Conservation (phyloP, 2,113 vertebrate species). For the Oryzias melastigma region DNA sequence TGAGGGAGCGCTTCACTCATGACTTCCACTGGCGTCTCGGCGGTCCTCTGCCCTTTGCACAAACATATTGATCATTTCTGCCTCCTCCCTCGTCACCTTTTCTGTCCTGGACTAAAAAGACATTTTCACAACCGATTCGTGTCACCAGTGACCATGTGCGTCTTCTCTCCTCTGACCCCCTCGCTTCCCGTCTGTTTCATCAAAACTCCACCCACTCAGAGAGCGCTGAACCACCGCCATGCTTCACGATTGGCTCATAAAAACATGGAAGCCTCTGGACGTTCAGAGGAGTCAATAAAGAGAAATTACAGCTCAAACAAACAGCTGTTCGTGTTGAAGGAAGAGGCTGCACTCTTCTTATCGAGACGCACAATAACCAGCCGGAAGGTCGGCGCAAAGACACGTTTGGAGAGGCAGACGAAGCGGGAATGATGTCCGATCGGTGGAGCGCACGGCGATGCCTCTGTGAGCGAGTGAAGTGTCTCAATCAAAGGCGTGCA, state of each 20-base stretch:
- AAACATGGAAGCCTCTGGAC: conserved; percentile 46
- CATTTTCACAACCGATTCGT: conserved; percentile 52
- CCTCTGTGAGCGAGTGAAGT: conserved; percentile 37
- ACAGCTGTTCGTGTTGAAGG: neutral
- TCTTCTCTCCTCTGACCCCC: conserved; percentile 34
- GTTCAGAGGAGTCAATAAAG: conserved; percentile 69
- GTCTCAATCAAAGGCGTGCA: conserved; percentile 48
- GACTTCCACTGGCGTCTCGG: conserved; percentile 63
- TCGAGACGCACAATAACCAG: conserved; percentile 52
- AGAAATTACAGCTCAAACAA: conserved; percentile 51
- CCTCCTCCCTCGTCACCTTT: conserved; percentile 64
- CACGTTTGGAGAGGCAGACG: conserved; percentile 42
- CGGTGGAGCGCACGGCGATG: conserved; percentile 22
- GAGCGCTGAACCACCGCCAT: conserved; percentile 10
- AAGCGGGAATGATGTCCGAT: conserved; percentile 42
- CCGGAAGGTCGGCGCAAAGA: conserved; percentile 62
- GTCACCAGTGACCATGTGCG: conserved; percentile 12
- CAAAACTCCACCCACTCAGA: conserved; percentile 13
- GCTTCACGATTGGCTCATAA: conserved; percentile 64
- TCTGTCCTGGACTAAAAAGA: conserved; percentile 68
- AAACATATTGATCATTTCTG: conserved; percentile 74
- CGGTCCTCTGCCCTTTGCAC: conserved; percentile 64
- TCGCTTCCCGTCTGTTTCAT: conserved; percentile 37
- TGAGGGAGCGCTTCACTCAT: conserved; percentile 55
- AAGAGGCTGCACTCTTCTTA: conserved; percentile 32